phyloP scores from a whole-genome alignment of 2,797 vertebrate species.

The Liparis tanakae region DNA sequence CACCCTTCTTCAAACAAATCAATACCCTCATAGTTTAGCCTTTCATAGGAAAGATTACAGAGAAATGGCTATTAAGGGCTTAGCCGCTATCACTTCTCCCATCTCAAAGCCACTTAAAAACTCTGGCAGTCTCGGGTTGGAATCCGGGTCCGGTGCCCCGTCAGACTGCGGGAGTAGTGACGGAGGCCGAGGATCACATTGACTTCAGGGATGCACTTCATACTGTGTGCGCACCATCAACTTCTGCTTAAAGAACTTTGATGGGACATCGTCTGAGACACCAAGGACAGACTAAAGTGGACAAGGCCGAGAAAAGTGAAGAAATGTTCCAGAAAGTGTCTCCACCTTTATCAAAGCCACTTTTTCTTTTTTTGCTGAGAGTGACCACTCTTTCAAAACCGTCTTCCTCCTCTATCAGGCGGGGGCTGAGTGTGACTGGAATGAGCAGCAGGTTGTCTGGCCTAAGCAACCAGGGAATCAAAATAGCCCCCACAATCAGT shows the following conservation, averaged over 20 bases:
- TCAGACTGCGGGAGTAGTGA: conserved; percentile 70
- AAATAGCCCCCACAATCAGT: conserved; percentile 83
- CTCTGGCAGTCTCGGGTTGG: conserved; percentile 79
- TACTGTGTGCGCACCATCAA: conserved; percentile 28
- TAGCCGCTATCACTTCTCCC: conserved; percentile 86
- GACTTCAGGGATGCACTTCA: conserved; percentile 57
- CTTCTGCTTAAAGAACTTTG: conserved; percentile 52
- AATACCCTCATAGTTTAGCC: conserved; percentile 87
- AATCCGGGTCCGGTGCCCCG: conserved; percentile 75
- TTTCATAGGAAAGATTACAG: conserved; percentile 90
- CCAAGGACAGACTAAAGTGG: conserved; percentile 41
- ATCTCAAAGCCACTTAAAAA: conserved; percentile 88
- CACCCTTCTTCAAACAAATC: conserved; percentile 83
- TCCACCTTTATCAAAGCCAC: conserved; percentile 55
- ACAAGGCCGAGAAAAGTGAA: conserved; percentile 51
- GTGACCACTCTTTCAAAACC: conserved; percentile 76
- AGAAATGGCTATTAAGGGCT: conserved; percentile 89
- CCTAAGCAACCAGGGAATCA: conserved; percentile 71
- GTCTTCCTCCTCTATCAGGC: conserved; percentile 65
- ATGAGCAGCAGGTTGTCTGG: conserved; percentile 65
- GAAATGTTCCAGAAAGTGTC: conserved; percentile 51
- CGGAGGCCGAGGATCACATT: conserved; percentile 60
- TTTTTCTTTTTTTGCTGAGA: conserved; percentile 59
- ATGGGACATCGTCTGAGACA: conserved; percentile 57
- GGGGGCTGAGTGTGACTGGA: conserved; percentile 61